phyloP scores from a whole-genome alignment of 2,797 vertebrate species.

The Gouania willdenowi region DNA sequence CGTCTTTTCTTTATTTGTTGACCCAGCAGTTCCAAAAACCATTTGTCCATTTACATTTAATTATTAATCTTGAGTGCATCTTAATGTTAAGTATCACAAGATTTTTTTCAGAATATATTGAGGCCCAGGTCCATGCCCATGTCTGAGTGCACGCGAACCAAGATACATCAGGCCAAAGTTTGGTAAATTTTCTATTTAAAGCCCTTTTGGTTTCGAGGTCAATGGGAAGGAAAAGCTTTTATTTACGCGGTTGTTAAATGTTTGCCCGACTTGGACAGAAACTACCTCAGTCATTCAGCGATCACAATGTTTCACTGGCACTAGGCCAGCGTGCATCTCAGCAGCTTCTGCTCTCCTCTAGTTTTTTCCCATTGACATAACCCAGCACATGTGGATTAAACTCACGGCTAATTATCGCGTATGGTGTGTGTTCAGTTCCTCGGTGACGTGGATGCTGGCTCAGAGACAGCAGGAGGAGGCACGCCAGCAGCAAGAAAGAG shows the following conservation, averaged over 20 bases:
- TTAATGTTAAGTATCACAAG: conserved; percentile 1
- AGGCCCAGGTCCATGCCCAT: conserved; percentile 24
- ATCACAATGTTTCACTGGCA: conserved; percentile 25
- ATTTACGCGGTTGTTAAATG: conserved; percentile 47
- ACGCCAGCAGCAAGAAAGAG: conserved; percentile 97
- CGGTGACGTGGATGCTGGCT: conserved; percentile 99
- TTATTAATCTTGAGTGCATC: conserved; percentile 3
- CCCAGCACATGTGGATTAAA: conserved; percentile 73
- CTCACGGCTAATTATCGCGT: conserved; percentile 24
- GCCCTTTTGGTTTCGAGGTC: conserved; percentile 47
- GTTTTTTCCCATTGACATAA: conserved; percentile 8
- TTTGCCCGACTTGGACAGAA: conserved; percentile 22
- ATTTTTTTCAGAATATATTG: conserved; percentile 29
- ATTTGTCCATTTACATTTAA: conserved; percentile 15
- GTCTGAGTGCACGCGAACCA: conserved; percentile 37
- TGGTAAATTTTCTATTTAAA: conserved; percentile 44
- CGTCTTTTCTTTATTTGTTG: neutral
- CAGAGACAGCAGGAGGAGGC: conserved; percentile 98
- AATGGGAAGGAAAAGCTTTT: conserved; percentile 32
- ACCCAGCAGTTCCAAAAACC: conserved; percentile 1
- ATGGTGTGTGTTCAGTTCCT: conserved; percentile 77
- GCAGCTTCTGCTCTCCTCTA: neutral
- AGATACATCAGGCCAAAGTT: conserved; percentile 43
- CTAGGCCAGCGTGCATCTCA: conserved; percentile 18
- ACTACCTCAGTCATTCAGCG: conserved; percentile 44